phyloP scores from a whole-genome alignment of 2,797 vertebrate genomes.

The Acipenser ruthenus region DNA sequence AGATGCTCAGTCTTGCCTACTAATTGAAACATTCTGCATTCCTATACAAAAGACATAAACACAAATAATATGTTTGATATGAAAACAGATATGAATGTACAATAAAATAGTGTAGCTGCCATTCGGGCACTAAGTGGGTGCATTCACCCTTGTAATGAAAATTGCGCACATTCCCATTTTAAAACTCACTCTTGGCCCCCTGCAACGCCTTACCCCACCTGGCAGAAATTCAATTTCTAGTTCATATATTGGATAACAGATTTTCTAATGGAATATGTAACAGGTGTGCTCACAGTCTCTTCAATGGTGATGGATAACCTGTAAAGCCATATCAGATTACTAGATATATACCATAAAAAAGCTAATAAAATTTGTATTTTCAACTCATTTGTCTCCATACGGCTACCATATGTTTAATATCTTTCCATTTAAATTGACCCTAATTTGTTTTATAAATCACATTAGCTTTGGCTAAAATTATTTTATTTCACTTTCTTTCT shows the following conservation, averaged over 20 bases:
- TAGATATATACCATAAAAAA: constrained; percentile 54
- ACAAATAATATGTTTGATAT: too few species aligned
- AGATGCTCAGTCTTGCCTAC: too few species aligned
- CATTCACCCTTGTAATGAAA: too few species aligned
- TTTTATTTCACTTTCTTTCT: constrained; percentile 36
- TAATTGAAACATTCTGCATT: too few species aligned
- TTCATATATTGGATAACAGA: constrained; percentile 35
- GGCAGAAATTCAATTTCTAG: too few species aligned
- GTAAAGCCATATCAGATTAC: constrained; percentile 43
- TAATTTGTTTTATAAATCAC: constrained; percentile 36
- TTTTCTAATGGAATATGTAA: constrained; percentile 15
- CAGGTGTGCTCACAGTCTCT: constrained; percentile 25
- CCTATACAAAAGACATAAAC: too few species aligned
- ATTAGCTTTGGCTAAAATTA: constrained; percentile 33
- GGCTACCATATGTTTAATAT: constrained; percentile 56
- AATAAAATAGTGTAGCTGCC: too few species aligned
- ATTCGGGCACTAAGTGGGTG: too few species aligned
- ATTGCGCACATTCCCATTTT: too few species aligned
- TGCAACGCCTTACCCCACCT: too few species aligned
- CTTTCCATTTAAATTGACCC: constrained; percentile 30
- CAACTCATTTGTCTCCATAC: constrained; percentile 50
- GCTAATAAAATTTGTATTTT: constrained; percentile 61
- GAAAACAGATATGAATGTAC: too few species aligned
- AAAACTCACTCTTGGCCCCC: too few species aligned
- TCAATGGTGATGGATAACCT: constrained; percentile 48